phyloP scores from a whole-genome alignment of 2,113 vertebrate species.

The Urocitellus parryii region DNA sequence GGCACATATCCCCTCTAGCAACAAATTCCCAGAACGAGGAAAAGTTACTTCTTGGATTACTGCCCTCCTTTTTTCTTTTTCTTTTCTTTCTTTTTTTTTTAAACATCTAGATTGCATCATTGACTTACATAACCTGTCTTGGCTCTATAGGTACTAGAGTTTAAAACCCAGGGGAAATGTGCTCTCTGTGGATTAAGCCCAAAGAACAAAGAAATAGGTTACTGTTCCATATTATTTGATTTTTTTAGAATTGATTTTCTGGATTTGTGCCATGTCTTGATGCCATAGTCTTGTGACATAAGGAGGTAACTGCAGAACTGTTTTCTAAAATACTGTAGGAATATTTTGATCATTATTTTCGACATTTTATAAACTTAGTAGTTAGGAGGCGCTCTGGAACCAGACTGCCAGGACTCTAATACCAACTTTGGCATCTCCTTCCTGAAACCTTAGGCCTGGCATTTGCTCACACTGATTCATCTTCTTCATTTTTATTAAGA shows the following conservation, averaged over 20 bases:
- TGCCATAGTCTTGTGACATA: background rate
- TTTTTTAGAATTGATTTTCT: slow-evolving; percentile 22
- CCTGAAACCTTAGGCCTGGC: background rate
- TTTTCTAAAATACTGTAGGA: background rate
- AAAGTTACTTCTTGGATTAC: background rate
- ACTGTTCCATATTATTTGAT: background rate
- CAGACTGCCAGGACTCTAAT: slow-evolving; percentile 17
- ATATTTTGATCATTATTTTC: slow-evolving; percentile 45
- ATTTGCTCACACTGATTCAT: slow-evolving; percentile 34
- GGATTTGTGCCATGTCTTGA: background rate
- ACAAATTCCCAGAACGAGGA: background rate
- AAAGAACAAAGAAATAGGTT: background rate
- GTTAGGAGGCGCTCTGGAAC: slow-evolving; percentile 20
- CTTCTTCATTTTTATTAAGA: background rate
- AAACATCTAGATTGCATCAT: background rate
- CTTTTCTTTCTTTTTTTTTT: background rate
- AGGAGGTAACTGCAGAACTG: background rate
- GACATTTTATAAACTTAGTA: background rate
- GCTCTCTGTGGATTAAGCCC: background rate
- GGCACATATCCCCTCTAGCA: background rate
- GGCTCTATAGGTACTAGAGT: background rate
- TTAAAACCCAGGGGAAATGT: background rate
- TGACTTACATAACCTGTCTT: background rate
- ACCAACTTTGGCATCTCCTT: background rate
- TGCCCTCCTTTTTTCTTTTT: background rate